Percentiles rank a stretch among this genome's conserved stretches.
phyloP scores from a whole-genome alignment of 2,797 vertebrate genomes.

The Thripadectes ignobilis region DNA sequence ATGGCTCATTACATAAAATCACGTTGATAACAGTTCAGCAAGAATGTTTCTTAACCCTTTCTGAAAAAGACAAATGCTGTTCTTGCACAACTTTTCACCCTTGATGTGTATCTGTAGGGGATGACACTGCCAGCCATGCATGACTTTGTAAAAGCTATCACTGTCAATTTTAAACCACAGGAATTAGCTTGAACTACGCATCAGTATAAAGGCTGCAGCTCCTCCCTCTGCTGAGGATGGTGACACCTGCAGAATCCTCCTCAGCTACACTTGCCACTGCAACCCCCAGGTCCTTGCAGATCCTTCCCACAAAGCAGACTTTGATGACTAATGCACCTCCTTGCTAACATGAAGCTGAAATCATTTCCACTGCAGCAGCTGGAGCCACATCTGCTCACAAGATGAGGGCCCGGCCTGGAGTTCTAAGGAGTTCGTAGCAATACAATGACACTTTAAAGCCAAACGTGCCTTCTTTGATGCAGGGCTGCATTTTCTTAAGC shows the following conservation, averaged over 20 bases:
- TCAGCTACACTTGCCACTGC: neutral
- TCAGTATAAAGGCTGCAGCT: fast-evolving
- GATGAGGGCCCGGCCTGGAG: neutral
- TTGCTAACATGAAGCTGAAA: fast-evolving
- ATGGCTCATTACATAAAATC: constrained; percentile 52
- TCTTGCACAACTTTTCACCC: neutral
- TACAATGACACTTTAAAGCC: neutral
- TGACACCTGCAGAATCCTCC: neutral
- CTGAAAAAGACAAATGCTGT: neutral
- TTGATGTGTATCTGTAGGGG: fast-evolving
- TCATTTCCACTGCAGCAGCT: neutral
- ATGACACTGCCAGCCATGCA: fast-evolving
- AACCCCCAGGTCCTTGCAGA: neutral
- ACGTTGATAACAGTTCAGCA: neutral
- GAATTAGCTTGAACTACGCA: fast-evolving
- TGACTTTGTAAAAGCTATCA: neutral
- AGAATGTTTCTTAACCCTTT: neutral
- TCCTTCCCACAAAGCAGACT: neutral
- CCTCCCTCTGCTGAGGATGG: fast-evolving
- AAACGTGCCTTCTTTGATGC: neutral
- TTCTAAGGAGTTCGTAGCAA: neutral
- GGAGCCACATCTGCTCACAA: neutral
- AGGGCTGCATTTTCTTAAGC: neutral
- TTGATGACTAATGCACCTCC: neutral
- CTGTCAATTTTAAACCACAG: neutral